Conservation (phyloP, 2,797 vertebrate genomes). For the Cephalopachus bancanus region DNA sequence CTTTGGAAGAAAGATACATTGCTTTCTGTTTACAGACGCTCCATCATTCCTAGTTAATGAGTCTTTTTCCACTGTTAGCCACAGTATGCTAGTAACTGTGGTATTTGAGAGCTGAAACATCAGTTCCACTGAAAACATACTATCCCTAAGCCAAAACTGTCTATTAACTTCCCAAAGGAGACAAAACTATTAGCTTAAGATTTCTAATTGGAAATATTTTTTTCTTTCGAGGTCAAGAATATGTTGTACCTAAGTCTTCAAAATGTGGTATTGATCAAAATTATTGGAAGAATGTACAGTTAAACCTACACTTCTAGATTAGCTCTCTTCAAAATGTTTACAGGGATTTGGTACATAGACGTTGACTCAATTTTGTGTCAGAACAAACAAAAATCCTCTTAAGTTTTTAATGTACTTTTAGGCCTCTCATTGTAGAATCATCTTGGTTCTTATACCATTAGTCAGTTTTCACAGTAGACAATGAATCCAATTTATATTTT, state of each 20-base stretch:
- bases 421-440: constrained; percentile 17
- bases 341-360: background rate
- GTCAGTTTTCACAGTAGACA: background rate
- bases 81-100: background rate
- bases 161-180: background rate
- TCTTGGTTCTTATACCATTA: background rate
- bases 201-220: background rate
- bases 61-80: background rate
- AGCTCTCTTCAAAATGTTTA: background rate
- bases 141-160: background rate
- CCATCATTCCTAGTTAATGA: background rate
- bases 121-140: background rate
- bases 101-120: background rate
- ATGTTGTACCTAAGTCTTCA: background rate
- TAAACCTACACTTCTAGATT: background rate
- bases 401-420: background rate
- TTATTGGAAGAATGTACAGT: background rate
- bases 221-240: background rate
- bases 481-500: background rate
- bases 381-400: background rate
- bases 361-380: background rate
- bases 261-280: background rate
- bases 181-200: background rate
- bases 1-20: background rate
- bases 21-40: background rate